Percentiles rank a stretch among this genome's conserved stretches.
phyloP scores from a whole-genome alignment of 2,113 vertebrate species.

The Tapirus terrestris region DNA sequence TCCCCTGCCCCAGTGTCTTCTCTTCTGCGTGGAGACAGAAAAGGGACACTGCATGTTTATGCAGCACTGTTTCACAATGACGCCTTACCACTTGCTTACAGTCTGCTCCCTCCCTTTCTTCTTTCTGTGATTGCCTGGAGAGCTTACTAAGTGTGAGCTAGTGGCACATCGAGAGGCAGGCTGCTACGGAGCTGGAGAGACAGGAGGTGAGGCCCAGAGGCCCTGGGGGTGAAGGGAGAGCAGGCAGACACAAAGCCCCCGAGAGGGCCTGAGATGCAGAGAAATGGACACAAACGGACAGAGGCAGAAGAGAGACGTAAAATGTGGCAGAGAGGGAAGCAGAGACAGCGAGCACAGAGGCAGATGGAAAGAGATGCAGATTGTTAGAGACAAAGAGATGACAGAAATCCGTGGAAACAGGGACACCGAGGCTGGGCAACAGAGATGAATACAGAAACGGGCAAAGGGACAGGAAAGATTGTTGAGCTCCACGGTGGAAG shows the following conservation, averaged over 20 bases:
- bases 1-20: not conserved
- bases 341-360: not conserved
- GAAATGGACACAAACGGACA: not conserved
- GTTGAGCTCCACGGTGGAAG: not conserved
- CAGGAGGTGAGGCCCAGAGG: not conserved
- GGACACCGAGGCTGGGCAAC: not conserved
- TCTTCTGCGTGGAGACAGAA: constrained; percentile 18
- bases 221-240: not conserved
- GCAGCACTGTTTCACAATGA: not conserved
- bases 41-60: constrained; percentile 48
- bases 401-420: not conserved
- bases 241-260: not conserved
- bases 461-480: not conserved
- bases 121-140: not conserved
- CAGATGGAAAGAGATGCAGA: constrained; percentile 27
- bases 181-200: not conserved
- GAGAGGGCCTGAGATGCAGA: not conserved
- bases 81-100: not conserved
- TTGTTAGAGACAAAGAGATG: not conserved
- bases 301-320: not conserved
- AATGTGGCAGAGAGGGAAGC: not conserved
- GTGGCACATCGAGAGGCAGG: not conserved
- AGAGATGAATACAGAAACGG: not conserved
- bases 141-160: not conserved
- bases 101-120: not conserved